Conservation (phyloP, 2,888 invertebrate genomes). For the Scotopteryx bipunctaria region DNA sequence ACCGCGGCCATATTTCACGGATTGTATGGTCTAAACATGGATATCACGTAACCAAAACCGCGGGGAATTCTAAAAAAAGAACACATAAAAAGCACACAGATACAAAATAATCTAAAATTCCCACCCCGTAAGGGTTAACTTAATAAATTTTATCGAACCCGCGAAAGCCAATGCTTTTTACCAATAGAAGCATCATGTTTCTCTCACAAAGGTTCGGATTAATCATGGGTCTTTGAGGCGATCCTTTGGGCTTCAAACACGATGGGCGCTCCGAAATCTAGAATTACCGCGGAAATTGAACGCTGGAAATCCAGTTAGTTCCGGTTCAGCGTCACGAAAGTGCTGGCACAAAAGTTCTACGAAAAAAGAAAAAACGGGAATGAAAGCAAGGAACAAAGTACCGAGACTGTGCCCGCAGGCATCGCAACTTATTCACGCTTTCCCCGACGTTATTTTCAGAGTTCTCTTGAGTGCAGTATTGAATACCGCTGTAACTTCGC, state of each 20-base stretch:
- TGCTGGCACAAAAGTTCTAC: constrained; percentile 35
- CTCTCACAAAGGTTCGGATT: constrained; percentile 15
- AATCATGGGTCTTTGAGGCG: constrained; percentile 24
- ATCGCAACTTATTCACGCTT: constrained; percentile 26
- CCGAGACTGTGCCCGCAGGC: constrained; percentile 33
- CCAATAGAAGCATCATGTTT: constrained; percentile 2
- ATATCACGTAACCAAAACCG: constrained; percentile 20
- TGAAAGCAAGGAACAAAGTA: constrained; percentile 35
- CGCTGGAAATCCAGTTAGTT: constrained; percentile 41
- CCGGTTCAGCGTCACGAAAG: constrained; percentile 35
- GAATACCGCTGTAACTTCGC: constrained; percentile 24
- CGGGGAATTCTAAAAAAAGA: constrained; percentile 21
- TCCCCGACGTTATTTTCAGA: constrained; percentile 24
- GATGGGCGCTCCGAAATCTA: constrained; percentile 26
- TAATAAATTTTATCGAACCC: constrained; percentile 10
- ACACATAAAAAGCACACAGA: constrained; percentile 16
- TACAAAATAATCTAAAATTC: constrained; percentile 13
- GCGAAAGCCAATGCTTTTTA: constrained; percentile 7
- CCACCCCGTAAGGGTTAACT: constrained; percentile 13
- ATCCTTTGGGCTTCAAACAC: constrained; percentile 25
- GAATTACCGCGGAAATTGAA: constrained; percentile 37
- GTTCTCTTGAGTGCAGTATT: constrained; percentile 35
- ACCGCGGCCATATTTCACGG: constrained; percentile 26
- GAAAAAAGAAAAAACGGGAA: constrained; percentile 32
- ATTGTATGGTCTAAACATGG: constrained; percentile 27